Percentiles rank a stretch among this genome's conserved stretches.
Conservation (phyloP, 1,140 invertebrate genomes). For the Ceratosolen fusciceps region DNA sequence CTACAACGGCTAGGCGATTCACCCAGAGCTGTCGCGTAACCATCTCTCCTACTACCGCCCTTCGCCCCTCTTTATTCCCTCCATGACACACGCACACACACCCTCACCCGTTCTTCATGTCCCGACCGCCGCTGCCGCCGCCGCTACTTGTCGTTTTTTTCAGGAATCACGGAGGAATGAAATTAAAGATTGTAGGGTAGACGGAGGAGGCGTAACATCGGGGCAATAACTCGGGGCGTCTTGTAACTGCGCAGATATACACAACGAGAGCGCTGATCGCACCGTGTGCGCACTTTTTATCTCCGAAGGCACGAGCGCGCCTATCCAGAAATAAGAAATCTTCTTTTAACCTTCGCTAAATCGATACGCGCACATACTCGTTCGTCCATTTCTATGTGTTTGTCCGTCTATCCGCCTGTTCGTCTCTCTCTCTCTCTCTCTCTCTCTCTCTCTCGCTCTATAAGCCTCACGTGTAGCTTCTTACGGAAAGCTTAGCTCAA, state of each 20-base stretch:
- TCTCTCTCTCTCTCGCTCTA: neutral
- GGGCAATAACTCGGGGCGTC: constrained; percentile 62
- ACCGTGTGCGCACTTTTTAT: constrained; percentile 15
- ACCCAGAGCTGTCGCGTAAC: constrained; percentile 12
- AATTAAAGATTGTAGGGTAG: constrained; percentile 43
- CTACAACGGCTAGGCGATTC: neutral
- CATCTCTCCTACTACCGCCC: constrained; percentile 7
- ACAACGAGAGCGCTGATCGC: constrained; percentile 64
- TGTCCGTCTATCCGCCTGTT: neutral
- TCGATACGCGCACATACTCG: neutral
- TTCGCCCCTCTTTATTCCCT: constrained; percentile 1
- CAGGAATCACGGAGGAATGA: constrained; percentile 41
- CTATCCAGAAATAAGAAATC: constrained; percentile 46
- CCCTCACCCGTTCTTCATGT: too few species aligned
- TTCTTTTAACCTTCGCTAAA: constrained; percentile 46
- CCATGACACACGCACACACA: neutral
- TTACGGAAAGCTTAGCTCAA: neutral
- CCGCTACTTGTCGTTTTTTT: neutral
- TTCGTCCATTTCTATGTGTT: neutral
- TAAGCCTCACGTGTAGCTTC: neutral
- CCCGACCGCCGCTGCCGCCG: too few species aligned
- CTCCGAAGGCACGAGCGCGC: neutral
- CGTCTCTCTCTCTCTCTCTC: neutral
- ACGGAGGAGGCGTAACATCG: constrained; percentile 44
- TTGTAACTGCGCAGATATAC: constrained; percentile 61